Evolutionary conservation across 2,888 invertebrate species (phyloP).

Genomic region (Tuberolachnus salignus): DNA sequence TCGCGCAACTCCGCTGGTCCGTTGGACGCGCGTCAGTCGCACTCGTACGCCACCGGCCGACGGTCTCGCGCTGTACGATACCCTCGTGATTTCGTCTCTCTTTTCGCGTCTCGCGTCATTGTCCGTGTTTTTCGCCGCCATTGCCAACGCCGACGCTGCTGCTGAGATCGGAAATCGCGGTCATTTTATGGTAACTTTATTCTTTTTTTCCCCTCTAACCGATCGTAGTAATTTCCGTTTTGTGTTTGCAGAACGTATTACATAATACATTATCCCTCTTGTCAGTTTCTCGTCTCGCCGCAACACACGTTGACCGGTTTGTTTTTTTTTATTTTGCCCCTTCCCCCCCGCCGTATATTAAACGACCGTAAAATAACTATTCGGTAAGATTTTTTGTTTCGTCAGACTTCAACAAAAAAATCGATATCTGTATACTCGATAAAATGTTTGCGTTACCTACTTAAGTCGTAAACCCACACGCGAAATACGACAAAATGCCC

Average conservation of each 20-base stretch:
- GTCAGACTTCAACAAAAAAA: constrained; percentile 9
- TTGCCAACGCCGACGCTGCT: too few relatives aligned
- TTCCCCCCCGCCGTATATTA: too few relatives aligned
- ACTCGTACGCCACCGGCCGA: constrained; percentile 19
- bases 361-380: too few relatives aligned
- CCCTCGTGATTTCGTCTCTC: background rate
- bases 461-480: constrained; percentile 9
- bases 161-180: background rate
- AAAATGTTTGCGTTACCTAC: background rate
- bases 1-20: constrained; percentile 22
- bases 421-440: background rate
- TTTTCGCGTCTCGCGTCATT: background rate
- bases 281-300: too few relatives aligned
- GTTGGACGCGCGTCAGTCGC: constrained; percentile 53
- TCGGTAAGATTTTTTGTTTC: too few relatives aligned
- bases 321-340: too few relatives aligned
- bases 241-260: too few relatives aligned
- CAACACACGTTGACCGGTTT: too few relatives aligned
- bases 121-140: too few relatives aligned
- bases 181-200: constrained; percentile 10
- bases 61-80: background rate
- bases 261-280: too few relatives aligned
- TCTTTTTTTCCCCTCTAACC: background rate
- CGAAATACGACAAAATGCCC: background rate
- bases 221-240: background rate